A percentile compares a stretch with the other conserved stretches of the same genome.
phyloP scores from a whole-genome alignment of 2,888 invertebrate genomes.

The Deilephila elpenor region DNA sequence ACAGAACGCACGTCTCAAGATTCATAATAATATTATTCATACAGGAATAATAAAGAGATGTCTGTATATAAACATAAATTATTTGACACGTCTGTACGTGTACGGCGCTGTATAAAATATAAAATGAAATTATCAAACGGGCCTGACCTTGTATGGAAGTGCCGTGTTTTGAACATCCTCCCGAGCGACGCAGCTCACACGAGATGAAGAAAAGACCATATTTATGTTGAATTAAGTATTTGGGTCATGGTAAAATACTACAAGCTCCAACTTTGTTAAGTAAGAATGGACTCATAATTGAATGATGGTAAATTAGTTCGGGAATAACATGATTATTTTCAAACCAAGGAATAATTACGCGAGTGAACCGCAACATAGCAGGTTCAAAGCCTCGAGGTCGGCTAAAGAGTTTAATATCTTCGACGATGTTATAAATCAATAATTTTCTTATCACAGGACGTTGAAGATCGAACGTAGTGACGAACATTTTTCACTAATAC shows the following conservation, averaged over 20 bases:
- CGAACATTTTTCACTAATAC: too few relatives aligned
- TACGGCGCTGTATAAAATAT: constrained; percentile 20
- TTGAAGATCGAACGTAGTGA: too few relatives aligned
- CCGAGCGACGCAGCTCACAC: not conserved
- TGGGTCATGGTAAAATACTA: not conserved
- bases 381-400: too few relatives aligned
- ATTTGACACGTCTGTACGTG: constrained; percentile 22
- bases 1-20: constrained; percentile 56
- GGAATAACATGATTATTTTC: too few relatives aligned
- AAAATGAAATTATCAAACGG: constrained; percentile 26
- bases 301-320: too few relatives aligned
- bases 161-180: constrained; percentile 5
- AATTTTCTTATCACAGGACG: too few relatives aligned
- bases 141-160: constrained; percentile 21
- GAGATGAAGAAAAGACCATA: not conserved
- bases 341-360: too few relatives aligned
- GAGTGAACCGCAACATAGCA: too few relatives aligned
- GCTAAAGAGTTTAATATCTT: too few relatives aligned
- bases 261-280: too few relatives aligned
- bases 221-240: constrained; percentile 6
- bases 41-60: constrained; percentile 66
- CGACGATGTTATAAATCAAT: too few relatives aligned
- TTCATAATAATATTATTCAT: constrained; percentile 74
- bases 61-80: constrained; percentile 34
- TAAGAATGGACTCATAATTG: too few relatives aligned